Base-by-base conservation (phyloP, 2,888 invertebrate species). In the Orgyia antiqua region DNA sequence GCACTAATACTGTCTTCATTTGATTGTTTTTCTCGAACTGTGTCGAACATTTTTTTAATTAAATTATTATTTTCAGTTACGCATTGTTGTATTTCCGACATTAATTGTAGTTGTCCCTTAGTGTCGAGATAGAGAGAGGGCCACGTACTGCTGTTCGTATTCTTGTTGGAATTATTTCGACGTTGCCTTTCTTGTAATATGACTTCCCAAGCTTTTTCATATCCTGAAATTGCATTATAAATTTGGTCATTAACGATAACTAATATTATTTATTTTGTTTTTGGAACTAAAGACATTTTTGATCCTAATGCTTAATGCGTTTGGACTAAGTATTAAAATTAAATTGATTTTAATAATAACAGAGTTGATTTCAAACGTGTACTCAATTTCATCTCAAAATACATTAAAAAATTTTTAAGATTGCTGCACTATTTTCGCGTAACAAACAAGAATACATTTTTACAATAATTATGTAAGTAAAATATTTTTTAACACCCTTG, bases 131-230 rank as follows among this genome's bases (percentile, higher is more conserved):
- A 28, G 7, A 36, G 18, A 0, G 36, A 11, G 9, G 36, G 36
- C 24, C 27, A 27, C 6, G n/a, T 3, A 8, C 12, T 31, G n/a
- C 2, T 3, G n/a, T 10, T 18, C 3, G 24, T 10, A 6, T 9
- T 10, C 10, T 26, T 13, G 1, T 17, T 21, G 2, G 61, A 29
- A 10, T 87, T 83, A 42, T 88, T 78, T 33, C 91, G 73, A 39
- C 88, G 88, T 46, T 87, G 83, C 27, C 91, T 84, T 45, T 92
- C 91, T 58, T 88, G 88, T 2, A 91, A 52, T 41, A 92, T 86
- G 58, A 88, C 88, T 50, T 87, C 80, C 92, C 92, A 92, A 26
- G 86, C 83, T 29, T 74, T 78, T 68, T 92, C 92, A 54, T 89
- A 87, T 39, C 80, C 90, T 90, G 76, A 30, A 83, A 87, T 45